Evolutionary conservation across 2,113 vertebrate species (phyloP).

Genomic region (Podarcis raffonei): DNA sequence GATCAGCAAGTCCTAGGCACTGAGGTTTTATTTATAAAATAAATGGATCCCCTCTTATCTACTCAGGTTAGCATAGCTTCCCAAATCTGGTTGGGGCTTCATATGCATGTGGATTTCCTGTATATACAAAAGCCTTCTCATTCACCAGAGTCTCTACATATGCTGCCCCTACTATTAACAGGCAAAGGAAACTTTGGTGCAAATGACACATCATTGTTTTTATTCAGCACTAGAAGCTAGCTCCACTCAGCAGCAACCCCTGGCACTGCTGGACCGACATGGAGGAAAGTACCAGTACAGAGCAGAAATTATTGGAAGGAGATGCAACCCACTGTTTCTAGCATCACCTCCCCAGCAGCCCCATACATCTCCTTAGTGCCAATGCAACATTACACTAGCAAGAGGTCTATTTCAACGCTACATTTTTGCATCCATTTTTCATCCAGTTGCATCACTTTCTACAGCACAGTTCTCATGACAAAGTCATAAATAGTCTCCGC

Average conservation of each 20-base stretch:
- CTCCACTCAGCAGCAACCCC: not conserved
- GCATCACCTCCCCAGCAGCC: not conserved
- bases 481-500: not conserved
- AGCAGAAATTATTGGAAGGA: not conserved
- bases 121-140: not conserved
- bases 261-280: not conserved
- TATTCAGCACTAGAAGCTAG: not conserved
- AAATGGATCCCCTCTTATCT: no score
- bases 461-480: not conserved
- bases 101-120: not conserved
- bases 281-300: not conserved
- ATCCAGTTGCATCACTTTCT: not conserved
- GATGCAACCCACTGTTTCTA: not conserved
- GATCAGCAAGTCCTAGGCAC: no score
- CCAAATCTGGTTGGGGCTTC: not conserved
- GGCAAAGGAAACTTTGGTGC: not conserved
- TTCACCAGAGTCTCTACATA: not conserved
- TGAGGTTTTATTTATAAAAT: no score
- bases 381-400: not conserved
- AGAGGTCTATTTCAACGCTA: not conserved
- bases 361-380: not conserved
- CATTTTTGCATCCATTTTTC: not conserved
- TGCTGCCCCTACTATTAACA: not conserved
- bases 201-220: not conserved
- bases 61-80: no score